Percentiles rank a stretch among this genome's conserved stretches.
Conservation (phyloP, 2,797 vertebrate genomes). For the Microcaecilia unicolor region DNA sequence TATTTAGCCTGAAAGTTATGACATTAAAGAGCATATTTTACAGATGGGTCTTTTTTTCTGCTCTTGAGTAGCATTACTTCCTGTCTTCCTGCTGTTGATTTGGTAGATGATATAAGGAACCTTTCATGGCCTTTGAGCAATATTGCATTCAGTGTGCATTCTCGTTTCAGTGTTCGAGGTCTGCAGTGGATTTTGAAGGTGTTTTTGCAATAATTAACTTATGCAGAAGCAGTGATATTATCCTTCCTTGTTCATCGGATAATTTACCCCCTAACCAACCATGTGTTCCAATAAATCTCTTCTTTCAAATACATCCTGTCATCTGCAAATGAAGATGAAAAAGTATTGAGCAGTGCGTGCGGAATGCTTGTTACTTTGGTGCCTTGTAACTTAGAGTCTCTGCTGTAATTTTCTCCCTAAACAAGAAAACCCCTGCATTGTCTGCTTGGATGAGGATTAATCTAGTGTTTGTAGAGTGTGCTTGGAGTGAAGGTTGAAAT, state of each 20-base stretch:
- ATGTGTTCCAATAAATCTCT: conserved; percentile 9
- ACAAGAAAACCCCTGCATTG: no score
- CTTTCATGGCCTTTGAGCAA: conserved; percentile 15
- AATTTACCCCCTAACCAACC: conserved; percentile 11
- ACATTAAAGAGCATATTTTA: conserved; percentile 36
- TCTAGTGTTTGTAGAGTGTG: no score
- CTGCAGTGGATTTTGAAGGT: conserved; percentile 14
- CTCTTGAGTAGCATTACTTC: conserved; percentile 15
- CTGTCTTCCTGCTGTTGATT: conserved; percentile 9
- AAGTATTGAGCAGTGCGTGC: no score
- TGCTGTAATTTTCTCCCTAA: no score
- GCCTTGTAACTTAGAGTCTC: no score
- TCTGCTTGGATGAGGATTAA: no score
- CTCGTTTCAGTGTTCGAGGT: conserved; percentile 11
- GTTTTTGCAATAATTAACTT: conserved; percentile 11
- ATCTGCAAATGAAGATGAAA: no score
- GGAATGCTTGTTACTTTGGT: no score
- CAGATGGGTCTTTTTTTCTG: no score
- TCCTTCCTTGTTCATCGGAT: conserved; percentile 18
- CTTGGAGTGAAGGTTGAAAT: no score
- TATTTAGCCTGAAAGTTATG: conserved; percentile 22
- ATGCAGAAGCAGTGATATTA: conserved; percentile 7
- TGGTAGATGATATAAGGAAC: conserved; percentile 24
- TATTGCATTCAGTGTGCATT: conserved; percentile 12
- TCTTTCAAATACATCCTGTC: no score